Conservation (phyloP, 1,140 invertebrate genomes). For the Andrena cerasifolii region DNA sequence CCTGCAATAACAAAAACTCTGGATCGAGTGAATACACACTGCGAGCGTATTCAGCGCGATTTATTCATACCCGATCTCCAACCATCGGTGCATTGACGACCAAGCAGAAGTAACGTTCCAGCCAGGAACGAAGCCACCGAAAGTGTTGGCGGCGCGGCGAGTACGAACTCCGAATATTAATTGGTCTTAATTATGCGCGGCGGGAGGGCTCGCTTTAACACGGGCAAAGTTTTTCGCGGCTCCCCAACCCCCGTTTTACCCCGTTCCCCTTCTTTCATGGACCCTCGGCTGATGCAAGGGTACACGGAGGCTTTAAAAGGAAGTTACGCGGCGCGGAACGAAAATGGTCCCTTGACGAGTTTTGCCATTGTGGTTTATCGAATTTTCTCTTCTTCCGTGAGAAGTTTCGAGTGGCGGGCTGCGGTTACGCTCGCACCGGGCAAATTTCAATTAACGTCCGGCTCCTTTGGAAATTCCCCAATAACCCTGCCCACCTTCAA, state of each 20-base stretch:
- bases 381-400: constrained; percentile 43
- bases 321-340: constrained; percentile 49
- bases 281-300: constrained; percentile 12
- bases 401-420: constrained; percentile 33
- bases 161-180: constrained; percentile 75
- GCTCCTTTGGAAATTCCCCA: constrained; percentile 7
- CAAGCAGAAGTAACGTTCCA: constrained; percentile 25
- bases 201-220: constrained; percentile 50
- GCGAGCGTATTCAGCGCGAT: constrained; percentile 12
- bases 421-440: neutral
- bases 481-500: constrained; percentile 8
- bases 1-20: neutral
- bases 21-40: neutral
- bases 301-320: constrained; percentile 42
- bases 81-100: constrained; percentile 2
- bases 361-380: constrained; percentile 55
- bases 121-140: constrained; percentile 67
- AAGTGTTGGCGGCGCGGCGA: constrained; percentile 36
- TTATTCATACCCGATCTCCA: constrained; percentile 37
- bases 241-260: neutral
- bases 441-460: constrained; percentile 37
- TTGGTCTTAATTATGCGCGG: constrained; percentile 75
- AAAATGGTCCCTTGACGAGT: constrained; percentile 52
- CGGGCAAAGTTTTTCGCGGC: constrained; percentile 51
- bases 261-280: constrained; percentile 19